Percentiles rank a stretch among this genome's conserved stretches.
Evolutionary conservation across 2,113 vertebrate species (phyloP).

Genomic region (Actenoides lindsayi): DNA sequence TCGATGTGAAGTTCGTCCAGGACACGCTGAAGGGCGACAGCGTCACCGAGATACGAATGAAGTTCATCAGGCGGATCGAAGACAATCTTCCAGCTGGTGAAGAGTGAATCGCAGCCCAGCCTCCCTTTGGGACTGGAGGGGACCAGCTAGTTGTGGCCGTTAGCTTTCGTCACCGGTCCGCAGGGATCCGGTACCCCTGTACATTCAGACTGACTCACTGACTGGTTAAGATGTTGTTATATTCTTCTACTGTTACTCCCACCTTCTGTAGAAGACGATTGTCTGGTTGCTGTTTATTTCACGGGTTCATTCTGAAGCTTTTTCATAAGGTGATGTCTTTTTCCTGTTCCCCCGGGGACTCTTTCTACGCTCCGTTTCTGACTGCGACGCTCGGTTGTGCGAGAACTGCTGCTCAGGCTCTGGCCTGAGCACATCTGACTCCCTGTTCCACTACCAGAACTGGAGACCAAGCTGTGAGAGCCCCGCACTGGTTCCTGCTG

Average conservation of each 20-base stretch:
- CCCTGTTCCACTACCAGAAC: neutral
- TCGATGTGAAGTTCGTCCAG: conserved; percentile 95
- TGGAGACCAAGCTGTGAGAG: neutral
- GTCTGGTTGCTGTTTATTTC: conserved; percentile 45
- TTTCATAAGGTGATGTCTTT: conserved; percentile 34
- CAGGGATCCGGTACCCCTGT: conserved; percentile 18
- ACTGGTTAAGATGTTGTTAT: conserved; percentile 57
- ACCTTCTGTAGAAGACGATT: conserved; percentile 44
- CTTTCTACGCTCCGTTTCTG: conserved; percentile 18
- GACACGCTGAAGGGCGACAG: conserved; percentile 95
- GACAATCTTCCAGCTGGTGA: conserved; percentile 97
- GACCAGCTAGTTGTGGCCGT: neutral
- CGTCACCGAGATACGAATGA: conserved; percentile 97
- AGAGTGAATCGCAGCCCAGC: conserved; percentile 75
- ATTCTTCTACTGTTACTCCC: conserved; percentile 61
- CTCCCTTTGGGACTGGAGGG: neutral
- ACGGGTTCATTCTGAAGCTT: conserved; percentile 48
- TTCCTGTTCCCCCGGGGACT: conserved; percentile 8
- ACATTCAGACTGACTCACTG: conserved; percentile 54
- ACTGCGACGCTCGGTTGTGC: neutral
- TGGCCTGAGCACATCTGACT: neutral
- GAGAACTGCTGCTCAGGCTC: neutral
- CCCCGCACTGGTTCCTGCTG: neutral
- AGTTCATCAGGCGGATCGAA: conserved; percentile 97
- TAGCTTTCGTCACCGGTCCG: neutral